Percentiles rank a stretch among this genome's conserved stretches.
Evolutionary conservation across 1,140 invertebrate species (phyloP).

Genomic region (Druon quercuslanigerum): DNA sequence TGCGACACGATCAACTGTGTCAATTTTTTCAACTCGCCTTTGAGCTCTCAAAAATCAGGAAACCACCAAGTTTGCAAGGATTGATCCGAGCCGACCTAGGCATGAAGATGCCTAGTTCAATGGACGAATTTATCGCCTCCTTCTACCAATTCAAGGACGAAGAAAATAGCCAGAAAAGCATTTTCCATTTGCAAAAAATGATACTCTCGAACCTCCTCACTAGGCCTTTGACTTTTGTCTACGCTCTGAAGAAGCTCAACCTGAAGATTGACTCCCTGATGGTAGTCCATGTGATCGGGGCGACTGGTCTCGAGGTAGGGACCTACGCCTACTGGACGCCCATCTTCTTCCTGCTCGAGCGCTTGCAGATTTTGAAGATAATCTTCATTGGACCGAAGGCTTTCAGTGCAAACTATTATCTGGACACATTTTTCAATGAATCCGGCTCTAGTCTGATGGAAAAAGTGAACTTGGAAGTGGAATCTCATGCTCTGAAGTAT

Average conservation of each 20-base stretch:
- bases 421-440: constrained; percentile 19
- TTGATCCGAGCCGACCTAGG: too few species aligned
- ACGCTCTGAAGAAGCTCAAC: constrained; percentile 50
- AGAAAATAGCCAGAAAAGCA: too few species aligned
- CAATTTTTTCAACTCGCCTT: too few species aligned
- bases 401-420: not conserved
- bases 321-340: constrained; percentile 54
- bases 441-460: constrained; percentile 43
- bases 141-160: too few species aligned
- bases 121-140: too few species aligned
- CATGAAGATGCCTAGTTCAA: too few species aligned
- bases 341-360: constrained; percentile 50
- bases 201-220: constrained; percentile 53
- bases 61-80: too few species aligned
- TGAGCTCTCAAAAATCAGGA: too few species aligned
- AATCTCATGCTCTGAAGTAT: constrained; percentile 46
- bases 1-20: too few species aligned
- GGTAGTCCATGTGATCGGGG: constrained; percentile 56
- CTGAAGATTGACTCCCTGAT: constrained; percentile 33
- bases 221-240: constrained; percentile 54
- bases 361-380: constrained; percentile 37
- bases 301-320: constrained; percentile 48
- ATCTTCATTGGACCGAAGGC: constrained; percentile 58
- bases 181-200: constrained; percentile 33
- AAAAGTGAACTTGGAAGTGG: constrained; percentile 43